Conservation (phyloP, 1,140 invertebrate genomes). For the Lepidurus apus region DNA sequence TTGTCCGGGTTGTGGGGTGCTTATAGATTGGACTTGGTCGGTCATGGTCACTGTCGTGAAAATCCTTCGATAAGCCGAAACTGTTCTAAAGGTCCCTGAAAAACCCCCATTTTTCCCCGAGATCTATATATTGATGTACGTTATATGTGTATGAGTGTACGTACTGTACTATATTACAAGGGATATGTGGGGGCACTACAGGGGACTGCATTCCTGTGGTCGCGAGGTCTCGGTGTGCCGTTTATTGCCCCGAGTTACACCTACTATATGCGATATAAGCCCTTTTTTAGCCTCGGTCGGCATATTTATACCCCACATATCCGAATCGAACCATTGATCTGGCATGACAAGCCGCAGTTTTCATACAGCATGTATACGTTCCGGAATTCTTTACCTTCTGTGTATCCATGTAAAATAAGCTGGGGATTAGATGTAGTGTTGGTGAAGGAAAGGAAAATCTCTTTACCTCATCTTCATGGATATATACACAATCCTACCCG, state of each 20-base stretch:
- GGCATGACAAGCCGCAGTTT: background rate
- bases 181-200: background rate
- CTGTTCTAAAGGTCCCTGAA: background rate
- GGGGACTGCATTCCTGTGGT: background rate
- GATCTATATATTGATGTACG: constrained; percentile 1
- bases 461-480: no score
- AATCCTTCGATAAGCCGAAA: constrained; percentile 1
- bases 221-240: background rate
- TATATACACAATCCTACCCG: no score
- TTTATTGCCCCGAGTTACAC: background rate
- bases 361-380: background rate
- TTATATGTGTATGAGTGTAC: background rate
- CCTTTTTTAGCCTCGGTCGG: background rate
- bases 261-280: background rate
- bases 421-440: background rate
- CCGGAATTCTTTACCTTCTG: background rate
- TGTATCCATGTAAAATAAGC: background rate
- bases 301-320: background rate
- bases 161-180: background rate
- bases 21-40: background rate
- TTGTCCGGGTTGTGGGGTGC: no score
- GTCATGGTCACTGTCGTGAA: constrained; percentile 10
- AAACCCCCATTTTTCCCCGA: background rate
- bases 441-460: no score
- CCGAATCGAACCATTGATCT: background rate